A percentile compares a stretch with the other conserved stretches of the same genome.
phyloP scores from a whole-genome alignment of 2,113 vertebrate species.

The Zosterops japonicus region DNA sequence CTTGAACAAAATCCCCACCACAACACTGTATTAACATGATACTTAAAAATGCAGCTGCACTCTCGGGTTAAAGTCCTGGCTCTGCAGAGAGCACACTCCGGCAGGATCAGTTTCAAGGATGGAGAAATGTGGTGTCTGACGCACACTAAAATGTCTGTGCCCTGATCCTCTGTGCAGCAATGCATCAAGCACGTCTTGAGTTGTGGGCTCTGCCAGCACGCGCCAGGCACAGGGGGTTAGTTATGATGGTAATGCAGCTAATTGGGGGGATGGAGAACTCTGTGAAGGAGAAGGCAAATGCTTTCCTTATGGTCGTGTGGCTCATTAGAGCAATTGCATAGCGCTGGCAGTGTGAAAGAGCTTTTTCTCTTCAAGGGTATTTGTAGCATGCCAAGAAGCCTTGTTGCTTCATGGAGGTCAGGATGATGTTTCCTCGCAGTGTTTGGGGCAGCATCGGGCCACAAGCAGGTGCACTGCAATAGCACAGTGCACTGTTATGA shows the following conservation, averaged over 20 bases:
- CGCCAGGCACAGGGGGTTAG: not conserved
- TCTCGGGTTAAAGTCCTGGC: slow-evolving; percentile 51
- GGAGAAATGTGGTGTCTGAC: slow-evolving; percentile 56
- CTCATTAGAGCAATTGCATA: not conserved
- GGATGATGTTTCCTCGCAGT: not conserved
- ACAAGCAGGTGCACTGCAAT: not conserved
- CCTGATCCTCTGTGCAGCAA: not conserved
- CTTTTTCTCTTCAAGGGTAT: not conserved
- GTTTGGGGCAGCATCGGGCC: not conserved
- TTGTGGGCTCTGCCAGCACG: not conserved
- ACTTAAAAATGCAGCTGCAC: slow-evolving; percentile 51
- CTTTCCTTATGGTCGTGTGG: not conserved
- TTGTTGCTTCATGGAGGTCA: not conserved
- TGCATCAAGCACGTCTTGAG: not conserved
- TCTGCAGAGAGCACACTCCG: slow-evolving; percentile 30
- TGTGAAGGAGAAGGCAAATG: slow-evolving; percentile 15
- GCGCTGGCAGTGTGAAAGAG: not conserved
- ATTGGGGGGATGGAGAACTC: not conserved
- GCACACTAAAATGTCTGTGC: slow-evolving; percentile 41
- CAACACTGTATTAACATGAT: slow-evolving; percentile 48
- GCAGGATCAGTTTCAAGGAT: slow-evolving; percentile 61
- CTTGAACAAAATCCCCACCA: slow-evolving; percentile 39
- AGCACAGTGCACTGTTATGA: not conserved
- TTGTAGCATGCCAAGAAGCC: not conserved
- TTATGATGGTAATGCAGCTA: not conserved